These are phyloP conservation scores for Rhyzopertha dominica DNA, from an alignment of 1,140 invertebrate species.

Conservation along the genomic window DNA sequence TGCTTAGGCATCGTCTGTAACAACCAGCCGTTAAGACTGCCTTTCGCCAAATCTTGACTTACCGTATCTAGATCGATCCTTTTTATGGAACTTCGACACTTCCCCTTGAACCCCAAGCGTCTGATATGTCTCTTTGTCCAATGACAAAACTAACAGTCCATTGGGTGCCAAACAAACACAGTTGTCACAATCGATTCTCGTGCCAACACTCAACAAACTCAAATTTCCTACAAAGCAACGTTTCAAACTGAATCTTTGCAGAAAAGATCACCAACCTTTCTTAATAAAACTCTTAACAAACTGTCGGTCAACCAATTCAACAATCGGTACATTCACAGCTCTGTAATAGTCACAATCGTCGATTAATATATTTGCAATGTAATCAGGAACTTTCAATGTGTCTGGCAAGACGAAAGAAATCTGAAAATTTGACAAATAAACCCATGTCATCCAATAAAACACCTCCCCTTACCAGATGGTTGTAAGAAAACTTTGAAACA, in stretches of 20 bases:
- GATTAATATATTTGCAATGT: conserved; percentile 39
- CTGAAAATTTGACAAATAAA: conserved; percentile 39
- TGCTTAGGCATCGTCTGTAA: conserved; percentile 43
- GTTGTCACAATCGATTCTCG: conserved; percentile 51
- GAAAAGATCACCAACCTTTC: conserved; percentile 40
- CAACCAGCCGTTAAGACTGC: conserved; percentile 25
- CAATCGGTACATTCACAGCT: conserved; percentile 43
- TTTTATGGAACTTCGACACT: conserved; percentile 45
- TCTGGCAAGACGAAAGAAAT: conserved; percentile 53
- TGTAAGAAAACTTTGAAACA: conserved; percentile 48
- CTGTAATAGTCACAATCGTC: conserved; percentile 55
- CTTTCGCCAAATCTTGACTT: conserved; percentile 47
- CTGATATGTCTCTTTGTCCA: conserved; percentile 49
- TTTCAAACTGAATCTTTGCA: background rate
- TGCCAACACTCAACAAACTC: conserved; percentile 47
- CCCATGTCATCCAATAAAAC: conserved; percentile 5
- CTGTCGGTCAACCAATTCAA: conserved; percentile 48
- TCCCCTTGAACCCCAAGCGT: conserved; percentile 52
- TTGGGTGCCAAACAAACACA: conserved; percentile 48
- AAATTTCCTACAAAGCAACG: conserved; percentile 48
- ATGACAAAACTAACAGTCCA: conserved; percentile 49
- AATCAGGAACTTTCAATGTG: conserved; percentile 43
- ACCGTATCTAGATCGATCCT: conserved; percentile 49
- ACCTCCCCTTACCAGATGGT: conserved; percentile 48
- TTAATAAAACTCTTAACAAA: conserved; percentile 54